Percentiles rank a stretch among this genome's conserved stretches.
Evolutionary conservation across 2,888 invertebrate species (phyloP).

Genomic region (Elysia crispata): DNA sequence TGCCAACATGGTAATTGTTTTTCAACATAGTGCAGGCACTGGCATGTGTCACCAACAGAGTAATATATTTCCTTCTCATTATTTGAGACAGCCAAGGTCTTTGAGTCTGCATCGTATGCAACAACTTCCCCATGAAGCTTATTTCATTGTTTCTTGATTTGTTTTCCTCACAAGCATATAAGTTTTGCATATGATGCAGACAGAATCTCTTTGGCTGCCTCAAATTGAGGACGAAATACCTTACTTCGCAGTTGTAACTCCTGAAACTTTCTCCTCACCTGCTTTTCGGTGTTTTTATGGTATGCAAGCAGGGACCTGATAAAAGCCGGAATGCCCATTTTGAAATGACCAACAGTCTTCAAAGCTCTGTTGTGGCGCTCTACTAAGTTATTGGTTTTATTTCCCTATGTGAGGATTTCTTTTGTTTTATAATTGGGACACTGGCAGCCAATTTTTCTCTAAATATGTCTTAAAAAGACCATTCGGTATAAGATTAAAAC

Average conservation of each 20-base stretch:
- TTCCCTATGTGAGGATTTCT: not conserved
- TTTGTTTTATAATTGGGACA: conserved; percentile 1
- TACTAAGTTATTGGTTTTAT: not conserved
- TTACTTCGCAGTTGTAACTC: not conserved
- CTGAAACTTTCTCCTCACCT: not conserved
- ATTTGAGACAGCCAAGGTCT: not conserved
- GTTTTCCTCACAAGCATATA: conserved; percentile 10
- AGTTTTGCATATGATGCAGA: not conserved
- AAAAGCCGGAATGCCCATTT: not conserved
- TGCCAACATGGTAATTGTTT: not conserved
- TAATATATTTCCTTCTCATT: not conserved
- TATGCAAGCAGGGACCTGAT: not conserved
- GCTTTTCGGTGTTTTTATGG: not conserved
- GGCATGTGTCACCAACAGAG: not conserved
- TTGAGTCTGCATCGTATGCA: not conserved
- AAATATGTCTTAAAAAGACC: conserved; percentile 2
- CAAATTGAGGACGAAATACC: conserved; percentile 1
- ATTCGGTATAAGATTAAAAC: not conserved
- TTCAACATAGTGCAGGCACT: not conserved
- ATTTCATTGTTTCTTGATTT: not conserved
- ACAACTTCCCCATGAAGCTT: not conserved
- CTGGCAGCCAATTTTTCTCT: conserved; percentile 15
- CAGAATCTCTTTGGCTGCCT: not conserved
- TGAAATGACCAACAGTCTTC: not conserved
- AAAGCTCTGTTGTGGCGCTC: not conserved